These are phyloP conservation scores for Capromys pilorides DNA, from an alignment of 2,797 vertebrate genomes.

Conservation along the genomic window DNA sequence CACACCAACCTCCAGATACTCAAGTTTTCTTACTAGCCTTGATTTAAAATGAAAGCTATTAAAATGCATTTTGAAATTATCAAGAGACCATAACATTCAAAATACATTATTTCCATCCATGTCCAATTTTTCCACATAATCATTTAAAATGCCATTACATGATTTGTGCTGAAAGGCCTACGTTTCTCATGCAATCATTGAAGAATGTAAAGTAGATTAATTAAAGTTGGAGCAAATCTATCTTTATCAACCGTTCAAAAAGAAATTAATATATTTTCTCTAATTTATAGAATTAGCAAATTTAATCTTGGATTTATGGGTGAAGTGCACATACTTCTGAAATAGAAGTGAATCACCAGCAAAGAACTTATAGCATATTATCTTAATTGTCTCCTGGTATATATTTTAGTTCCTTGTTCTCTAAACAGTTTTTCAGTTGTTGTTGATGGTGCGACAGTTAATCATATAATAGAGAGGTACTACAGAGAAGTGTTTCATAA, in stretches of 20 bases:
- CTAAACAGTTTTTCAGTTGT: background rate
- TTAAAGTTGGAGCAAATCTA: conserved; percentile 50
- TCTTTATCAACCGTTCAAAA: conserved; percentile 60
- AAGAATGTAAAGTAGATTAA: conserved; percentile 66
- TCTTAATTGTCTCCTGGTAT: conserved; percentile 13
- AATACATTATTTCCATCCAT: conserved; percentile 54
- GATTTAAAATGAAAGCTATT: conserved; percentile 52
- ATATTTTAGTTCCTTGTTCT: conserved; percentile 16
- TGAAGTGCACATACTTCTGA: conserved; percentile 40
- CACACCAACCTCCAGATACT: background rate
- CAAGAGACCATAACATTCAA: conserved; percentile 20
- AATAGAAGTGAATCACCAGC: conserved; percentile 62
- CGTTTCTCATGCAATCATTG: conserved; percentile 48
- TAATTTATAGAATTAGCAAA: conserved; percentile 71
- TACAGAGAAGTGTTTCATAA: background rate
- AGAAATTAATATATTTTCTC: conserved; percentile 66
- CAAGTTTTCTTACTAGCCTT: conserved; percentile 39
- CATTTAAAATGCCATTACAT: conserved; percentile 60
- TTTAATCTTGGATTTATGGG: conserved; percentile 66
- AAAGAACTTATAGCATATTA: conserved; percentile 1
- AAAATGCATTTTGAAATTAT: conserved; percentile 60
- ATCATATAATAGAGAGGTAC: conserved; percentile 5
- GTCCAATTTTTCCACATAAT: conserved; percentile 57
- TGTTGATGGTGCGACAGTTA: conserved; percentile 5
- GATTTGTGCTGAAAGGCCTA: conserved; percentile 55